phyloP scores from a whole-genome alignment of 2,888 invertebrate species.

The Diabrotica balteata region DNA sequence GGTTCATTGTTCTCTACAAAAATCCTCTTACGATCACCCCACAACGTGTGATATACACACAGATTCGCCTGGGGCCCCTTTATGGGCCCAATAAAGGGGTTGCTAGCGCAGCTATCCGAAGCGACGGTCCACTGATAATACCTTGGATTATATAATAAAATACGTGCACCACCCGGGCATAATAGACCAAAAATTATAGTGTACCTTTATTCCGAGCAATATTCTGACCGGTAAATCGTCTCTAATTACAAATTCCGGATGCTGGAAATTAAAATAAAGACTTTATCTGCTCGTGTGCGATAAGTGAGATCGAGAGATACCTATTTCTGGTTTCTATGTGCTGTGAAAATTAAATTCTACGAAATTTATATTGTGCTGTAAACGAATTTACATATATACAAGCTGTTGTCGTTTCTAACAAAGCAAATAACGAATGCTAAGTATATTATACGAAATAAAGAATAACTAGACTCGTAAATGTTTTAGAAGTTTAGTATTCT shows the following conservation, averaged over 20 bases:
- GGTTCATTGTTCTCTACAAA: no score
- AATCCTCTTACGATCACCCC: neutral
- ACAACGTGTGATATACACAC: slow-evolving; percentile 1
- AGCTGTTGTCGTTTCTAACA: neutral
- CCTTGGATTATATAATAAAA: slow-evolving; percentile 46
- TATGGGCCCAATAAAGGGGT: slow-evolving; percentile 45
- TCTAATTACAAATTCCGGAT: slow-evolving; percentile 26
- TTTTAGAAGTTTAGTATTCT: no score
- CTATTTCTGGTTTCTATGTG: neutral
- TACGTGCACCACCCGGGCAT: slow-evolving; percentile 47
- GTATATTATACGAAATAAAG: no score
- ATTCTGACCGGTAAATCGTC: slow-evolving; percentile 25
- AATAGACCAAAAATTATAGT: slow-evolving; percentile 47
- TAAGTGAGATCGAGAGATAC: slow-evolving; percentile 13
- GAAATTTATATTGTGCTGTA: neutral
- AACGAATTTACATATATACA: neutral
- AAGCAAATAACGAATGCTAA: no score
- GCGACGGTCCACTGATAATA: slow-evolving; percentile 48
- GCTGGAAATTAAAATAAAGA: slow-evolving; percentile 24
- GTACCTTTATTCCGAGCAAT: slow-evolving; percentile 35
- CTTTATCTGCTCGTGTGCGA: slow-evolving; percentile 18
- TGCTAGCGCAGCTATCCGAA: slow-evolving; percentile 34
- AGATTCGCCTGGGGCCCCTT: slow-evolving; percentile 8
- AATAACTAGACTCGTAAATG: no score
- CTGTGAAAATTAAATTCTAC: slow-evolving; percentile 8